A percentile compares a stretch with the other conserved stretches of the same genome.
These are phyloP conservation scores for Fistularia tabacaria DNA, from an alignment of 2,797 vertebrate genomes.

Conservation along the genomic window DNA sequence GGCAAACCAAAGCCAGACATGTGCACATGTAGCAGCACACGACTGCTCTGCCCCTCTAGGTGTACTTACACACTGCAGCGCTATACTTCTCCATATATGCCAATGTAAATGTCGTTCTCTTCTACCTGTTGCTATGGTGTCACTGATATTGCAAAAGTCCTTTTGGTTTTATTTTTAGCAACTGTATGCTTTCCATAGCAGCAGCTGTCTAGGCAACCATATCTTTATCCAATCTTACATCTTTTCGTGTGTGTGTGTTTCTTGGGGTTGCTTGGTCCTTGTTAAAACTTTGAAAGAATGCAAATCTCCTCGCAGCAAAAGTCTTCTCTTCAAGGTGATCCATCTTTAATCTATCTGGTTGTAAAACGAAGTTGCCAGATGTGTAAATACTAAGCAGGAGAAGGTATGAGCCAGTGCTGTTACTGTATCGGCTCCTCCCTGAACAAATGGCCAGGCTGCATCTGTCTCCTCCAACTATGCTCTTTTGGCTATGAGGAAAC, in stretches of 20 bases:
- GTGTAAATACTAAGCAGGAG: neutral
- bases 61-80: too few relatives aligned
- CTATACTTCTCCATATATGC: too few relatives aligned
- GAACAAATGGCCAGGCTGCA: neutral
- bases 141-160: neutral
- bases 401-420: neutral
- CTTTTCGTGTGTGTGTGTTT: neutral
- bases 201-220: neutral
- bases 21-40: neutral
- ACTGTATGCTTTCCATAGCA: slow-evolving; percentile 5
- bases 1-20: neutral
- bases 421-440: neutral
- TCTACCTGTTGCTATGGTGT: slow-evolving; percentile 15
- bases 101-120: too few relatives aligned
- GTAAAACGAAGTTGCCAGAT: too few relatives aligned
- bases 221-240: neutral
- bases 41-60: too few relatives aligned
- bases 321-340: too few relatives aligned
- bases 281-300: too few relatives aligned
- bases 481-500: neutral
- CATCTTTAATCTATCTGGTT: too few relatives aligned
- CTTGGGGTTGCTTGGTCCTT: too few relatives aligned
- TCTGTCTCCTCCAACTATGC: neutral
- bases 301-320: too few relatives aligned
- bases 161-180: neutral